Conservation (phyloP, 2,113 vertebrate species). For the Melanerpes formicivorus region DNA sequence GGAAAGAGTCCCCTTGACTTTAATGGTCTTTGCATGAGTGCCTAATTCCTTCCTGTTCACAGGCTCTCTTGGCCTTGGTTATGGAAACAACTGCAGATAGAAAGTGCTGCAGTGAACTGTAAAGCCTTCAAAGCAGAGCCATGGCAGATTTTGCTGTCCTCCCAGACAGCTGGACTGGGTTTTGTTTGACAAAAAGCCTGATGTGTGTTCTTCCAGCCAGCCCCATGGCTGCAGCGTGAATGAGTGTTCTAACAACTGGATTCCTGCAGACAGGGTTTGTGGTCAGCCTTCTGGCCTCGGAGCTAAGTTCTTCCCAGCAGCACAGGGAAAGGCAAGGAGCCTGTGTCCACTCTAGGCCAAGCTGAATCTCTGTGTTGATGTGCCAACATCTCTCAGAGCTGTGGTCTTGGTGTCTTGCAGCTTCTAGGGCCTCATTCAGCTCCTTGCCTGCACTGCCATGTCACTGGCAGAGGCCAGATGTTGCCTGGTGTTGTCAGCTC, state of each 20-base stretch:
- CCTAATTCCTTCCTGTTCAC: slow-evolving; percentile 47
- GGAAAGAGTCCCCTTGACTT: slow-evolving; percentile 49
- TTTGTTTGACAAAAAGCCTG: slow-evolving; percentile 27
- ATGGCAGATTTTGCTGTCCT: background rate
- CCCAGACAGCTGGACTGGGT: slow-evolving; percentile 13
- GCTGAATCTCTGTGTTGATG: background rate
- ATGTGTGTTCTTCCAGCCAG: background rate
- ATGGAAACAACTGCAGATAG: slow-evolving; percentile 24
- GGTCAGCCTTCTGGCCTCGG: background rate
- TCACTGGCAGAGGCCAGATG: background rate
- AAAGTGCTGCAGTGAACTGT: background rate
- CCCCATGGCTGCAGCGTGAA: background rate
- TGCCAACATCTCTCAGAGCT: background rate
- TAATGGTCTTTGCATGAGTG: slow-evolving; percentile 33
- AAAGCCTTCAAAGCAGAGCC: background rate
- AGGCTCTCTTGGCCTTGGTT: background rate
- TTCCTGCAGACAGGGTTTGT: background rate
- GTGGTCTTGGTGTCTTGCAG: background rate
- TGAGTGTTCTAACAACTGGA: background rate
- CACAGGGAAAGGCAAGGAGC: background rate
- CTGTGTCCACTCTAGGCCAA: background rate
- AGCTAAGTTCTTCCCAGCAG: slow-evolving; percentile 43
- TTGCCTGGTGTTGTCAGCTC: background rate
- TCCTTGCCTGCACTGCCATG: background rate
- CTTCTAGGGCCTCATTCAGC: background rate